Base-by-base conservation (phyloP, 1,140 invertebrate genomes). In the Drosophila fuyamai region DNA sequence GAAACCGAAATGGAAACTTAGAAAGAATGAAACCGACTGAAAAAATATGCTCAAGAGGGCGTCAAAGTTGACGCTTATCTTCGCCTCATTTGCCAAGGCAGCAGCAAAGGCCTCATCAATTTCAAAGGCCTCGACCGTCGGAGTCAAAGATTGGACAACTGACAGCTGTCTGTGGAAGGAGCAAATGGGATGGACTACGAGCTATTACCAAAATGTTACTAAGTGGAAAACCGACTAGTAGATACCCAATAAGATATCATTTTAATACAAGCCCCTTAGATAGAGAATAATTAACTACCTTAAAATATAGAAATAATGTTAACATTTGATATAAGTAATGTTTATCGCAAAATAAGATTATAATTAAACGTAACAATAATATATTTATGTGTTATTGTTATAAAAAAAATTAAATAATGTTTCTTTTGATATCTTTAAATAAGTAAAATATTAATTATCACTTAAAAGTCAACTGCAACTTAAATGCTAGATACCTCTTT, bases 1-100 rank as follows among this genome's bases (percentile, higher is more conserved):
- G 46, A 60, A 53, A 46, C 54, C 23, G 60, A 58, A 57, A 53
- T 50, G 32, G n/a, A 58, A 75, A 74, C 58, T 66, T 27, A 67
- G 46, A 68, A 44, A 27, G 47, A 66, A 54, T 44, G 29, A 67
- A 61, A 66, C 46, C 46, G 47, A 44, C 46, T 35, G 61, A 47
- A 53, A 68, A 68, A 68, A 68, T 68, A 67, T 68, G 71, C 41
- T 47, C 55, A 65, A 83, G 66, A 83, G 63, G 75, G 82, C 82
- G 79, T 85, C 82, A 81, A 86, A 85, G 79, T 86, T 85, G 74
- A 79, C 68, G 82, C 82, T 85, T 85, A 85, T 85, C 82, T 86
- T 70, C 75, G 82, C 82, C 82, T 85, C 82, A 85, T 85, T 85
- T 85, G 82, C 82, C 82, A 84, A 80, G 62, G 60, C 81, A 81